These are phyloP conservation scores for Lepidurus couesii DNA, from an alignment of 1,140 invertebrate genomes.

Conservation along the genomic window DNA sequence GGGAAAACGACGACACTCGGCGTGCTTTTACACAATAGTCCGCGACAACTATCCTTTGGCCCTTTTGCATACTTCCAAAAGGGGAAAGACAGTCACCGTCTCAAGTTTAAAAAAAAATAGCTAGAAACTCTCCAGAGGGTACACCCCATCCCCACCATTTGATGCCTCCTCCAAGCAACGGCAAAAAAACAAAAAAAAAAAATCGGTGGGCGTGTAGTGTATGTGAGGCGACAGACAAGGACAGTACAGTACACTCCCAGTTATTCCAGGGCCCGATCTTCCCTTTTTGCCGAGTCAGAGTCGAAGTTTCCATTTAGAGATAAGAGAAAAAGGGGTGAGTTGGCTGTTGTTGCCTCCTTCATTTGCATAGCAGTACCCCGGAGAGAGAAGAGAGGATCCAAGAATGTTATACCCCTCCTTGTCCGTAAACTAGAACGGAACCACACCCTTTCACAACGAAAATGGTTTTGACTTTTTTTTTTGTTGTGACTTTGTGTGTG, in stretches of 20 bases:
- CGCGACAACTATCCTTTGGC: not conserved
- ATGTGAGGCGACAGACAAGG: too few species aligned
- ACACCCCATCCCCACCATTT: not conserved
- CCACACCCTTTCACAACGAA: conserved; percentile 2
- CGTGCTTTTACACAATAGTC: conserved; percentile 10
- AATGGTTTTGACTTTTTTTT: not conserved
- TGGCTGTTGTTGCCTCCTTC: conserved; percentile 17
- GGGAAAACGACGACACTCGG: not conserved
- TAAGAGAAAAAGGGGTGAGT: conserved; percentile 22
- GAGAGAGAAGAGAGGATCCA: not conserved
- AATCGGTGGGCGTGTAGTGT: not conserved
- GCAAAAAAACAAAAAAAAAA: not conserved
- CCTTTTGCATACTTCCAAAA: not conserved
- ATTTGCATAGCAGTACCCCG: conserved; percentile 14
- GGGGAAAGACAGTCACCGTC: not conserved
- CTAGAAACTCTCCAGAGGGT: not conserved
- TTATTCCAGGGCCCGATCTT: too few species aligned
- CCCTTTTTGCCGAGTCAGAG: not conserved
- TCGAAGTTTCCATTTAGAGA: conserved; percentile 22
- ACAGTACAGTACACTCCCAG: too few species aligned
- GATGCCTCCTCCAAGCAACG: not conserved
- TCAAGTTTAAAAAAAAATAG: not conserved
- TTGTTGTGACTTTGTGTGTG: not conserved
- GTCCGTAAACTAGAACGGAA: not conserved
- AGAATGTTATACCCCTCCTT: not conserved